These are phyloP conservation scores for Trichechus manatus DNA, from an alignment of 2,113 vertebrate species.

Conservation along the genomic window DNA sequence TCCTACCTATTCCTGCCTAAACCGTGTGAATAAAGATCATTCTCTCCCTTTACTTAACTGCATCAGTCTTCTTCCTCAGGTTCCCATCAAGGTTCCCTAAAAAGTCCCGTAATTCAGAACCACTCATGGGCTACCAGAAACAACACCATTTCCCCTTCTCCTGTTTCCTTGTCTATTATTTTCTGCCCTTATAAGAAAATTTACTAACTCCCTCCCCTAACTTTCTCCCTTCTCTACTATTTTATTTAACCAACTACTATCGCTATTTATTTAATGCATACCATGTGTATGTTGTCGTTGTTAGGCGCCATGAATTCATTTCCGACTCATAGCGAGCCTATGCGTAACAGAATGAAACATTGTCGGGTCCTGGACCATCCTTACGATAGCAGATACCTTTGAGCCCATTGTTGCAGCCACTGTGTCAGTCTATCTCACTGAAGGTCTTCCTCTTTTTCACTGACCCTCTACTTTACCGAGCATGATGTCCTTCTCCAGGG, in stretches of 20 bases:
- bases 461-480: neutral
- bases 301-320: neutral
- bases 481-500: neutral
- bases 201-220: neutral
- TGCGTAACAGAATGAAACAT: neutral
- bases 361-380: neutral
- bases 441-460: neutral
- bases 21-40: constrained; percentile 73
- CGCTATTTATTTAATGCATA: constrained; percentile 56
- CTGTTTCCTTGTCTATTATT: neutral
- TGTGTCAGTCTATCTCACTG: neutral
- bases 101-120: constrained; percentile 41
- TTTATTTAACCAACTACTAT: constrained; percentile 30
- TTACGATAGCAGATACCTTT: neutral
- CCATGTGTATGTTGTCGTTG: neutral
- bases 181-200: constrained; percentile 40
- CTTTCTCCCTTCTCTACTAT: constrained; percentile 1
- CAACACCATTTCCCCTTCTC: neutral
- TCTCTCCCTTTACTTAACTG: constrained; percentile 64
- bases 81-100: neutral
- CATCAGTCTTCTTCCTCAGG: constrained; percentile 25
- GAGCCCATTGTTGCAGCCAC: neutral
- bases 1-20: constrained; percentile 73
- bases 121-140: neutral
- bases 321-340: neutral